phyloP scores from a whole-genome alignment of 2,113 vertebrate species.

The Petaurus breviceps region DNA sequence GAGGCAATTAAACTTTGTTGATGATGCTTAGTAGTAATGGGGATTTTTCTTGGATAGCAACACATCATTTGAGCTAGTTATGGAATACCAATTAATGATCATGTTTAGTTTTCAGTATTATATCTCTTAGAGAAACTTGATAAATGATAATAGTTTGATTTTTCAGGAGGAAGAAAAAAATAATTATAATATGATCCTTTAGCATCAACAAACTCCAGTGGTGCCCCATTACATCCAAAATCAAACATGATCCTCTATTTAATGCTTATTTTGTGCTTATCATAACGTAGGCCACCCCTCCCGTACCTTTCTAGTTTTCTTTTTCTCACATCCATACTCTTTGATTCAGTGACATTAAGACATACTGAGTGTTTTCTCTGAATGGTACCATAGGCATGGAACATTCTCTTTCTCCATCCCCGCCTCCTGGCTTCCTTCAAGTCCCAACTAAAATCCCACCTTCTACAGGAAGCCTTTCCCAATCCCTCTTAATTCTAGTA shows the following conservation, averaged over 20 bases:
- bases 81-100: conserved; percentile 35
- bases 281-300: not conserved
- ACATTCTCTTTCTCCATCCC: not conserved
- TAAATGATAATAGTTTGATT: not conserved
- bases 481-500: not conserved
- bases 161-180: not conserved
- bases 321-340: not conserved
- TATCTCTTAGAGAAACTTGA: conserved; percentile 2
- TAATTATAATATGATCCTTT: conserved; percentile 8
- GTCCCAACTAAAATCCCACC: not conserved
- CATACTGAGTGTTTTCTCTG: not conserved
- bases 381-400: not conserved
- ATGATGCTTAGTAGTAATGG: not conserved
- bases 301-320: not conserved
- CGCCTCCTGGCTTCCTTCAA: not conserved
- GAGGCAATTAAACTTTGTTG: conserved; percentile 83
- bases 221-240: not conserved
- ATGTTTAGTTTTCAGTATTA: conserved; percentile 43
- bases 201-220: not conserved
- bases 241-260: not conserved
- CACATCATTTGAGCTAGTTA: conserved; percentile 22
- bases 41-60: not conserved
- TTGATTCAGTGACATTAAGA: not conserved
- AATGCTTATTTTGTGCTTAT: not conserved
- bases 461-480: not conserved